Base-by-base conservation (phyloP, 2,797 vertebrate genomes). In the Takifugu ocellatus region DNA sequence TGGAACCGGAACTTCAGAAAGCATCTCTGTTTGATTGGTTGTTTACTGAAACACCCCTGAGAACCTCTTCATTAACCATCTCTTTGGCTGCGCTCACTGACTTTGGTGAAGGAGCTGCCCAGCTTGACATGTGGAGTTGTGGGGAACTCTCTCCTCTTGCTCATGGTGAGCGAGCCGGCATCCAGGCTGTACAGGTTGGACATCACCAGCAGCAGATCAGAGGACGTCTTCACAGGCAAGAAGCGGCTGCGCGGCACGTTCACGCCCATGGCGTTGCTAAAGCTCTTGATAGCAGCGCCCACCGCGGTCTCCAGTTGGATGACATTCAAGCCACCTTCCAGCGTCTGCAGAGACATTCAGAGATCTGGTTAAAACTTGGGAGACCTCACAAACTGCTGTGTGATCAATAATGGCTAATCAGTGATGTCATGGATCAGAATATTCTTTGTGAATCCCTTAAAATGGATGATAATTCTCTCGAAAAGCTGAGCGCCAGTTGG, bases 101-200 rank as follows among this genome's bases (percentile, higher is more conserved):
- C 96, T 92, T 99, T 97, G 57, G 95, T 99, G 86, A 98, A 99
- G 75, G 95, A 98, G 86, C 96, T 96, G 68, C 97, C 97, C 88
- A 99, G 91, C 68, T 99, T 99, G 66, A 97, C 93, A 44, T 98
- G 93, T 15, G 97, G 97, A 26, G 98, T 97, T 17, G 91, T 94
- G 59, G 92, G 95, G 66, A 99, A 99, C 86, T 99, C 95, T 0
- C 97, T 88, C 84, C 91, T 94, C 83, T 93, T 89, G 42, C 96
- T 99, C 96, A 99, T 98, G 5, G 93, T 98, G 59, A 99, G 75
- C 31, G 96, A 98, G 0, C 97, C 97, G 2, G 94, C 95, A 1
- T 97, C 94, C 86, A 98, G 92, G 82, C 94, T 97, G 71, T 98
- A 99, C 68, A 99, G 83, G 82, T 99, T 98, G 0, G 96, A 98